These are phyloP conservation scores for Pseudolycoriella hygida DNA, from an alignment of 2,888 invertebrate genomes.

Conservation along the genomic window DNA sequence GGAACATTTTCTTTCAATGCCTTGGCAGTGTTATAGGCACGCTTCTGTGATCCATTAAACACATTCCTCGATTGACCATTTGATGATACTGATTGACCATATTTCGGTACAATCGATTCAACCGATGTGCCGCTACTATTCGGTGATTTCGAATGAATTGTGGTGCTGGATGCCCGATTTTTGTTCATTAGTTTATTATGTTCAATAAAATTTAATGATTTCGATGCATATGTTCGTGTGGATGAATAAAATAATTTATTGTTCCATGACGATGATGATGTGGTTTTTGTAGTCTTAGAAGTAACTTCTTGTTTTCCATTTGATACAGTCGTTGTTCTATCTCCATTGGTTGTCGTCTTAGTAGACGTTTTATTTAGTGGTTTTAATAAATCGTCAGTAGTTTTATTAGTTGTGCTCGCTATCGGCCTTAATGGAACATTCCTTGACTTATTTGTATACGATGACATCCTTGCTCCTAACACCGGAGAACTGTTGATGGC, in stretches of 20 bases:
- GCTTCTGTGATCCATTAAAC: slow-evolving; percentile 20
- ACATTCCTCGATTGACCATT: slow-evolving; percentile 7
- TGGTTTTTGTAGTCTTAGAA: neutral
- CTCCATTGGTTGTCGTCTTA: neutral
- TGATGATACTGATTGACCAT: slow-evolving; percentile 10
- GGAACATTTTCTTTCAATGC: slow-evolving; percentile 25
- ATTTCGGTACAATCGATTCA: slow-evolving; percentile 20
- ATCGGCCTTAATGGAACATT: neutral
- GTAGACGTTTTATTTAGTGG: neutral
- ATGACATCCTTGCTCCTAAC: slow-evolving; percentile 1
- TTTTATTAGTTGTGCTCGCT: neutral
- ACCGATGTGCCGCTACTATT: slow-evolving; percentile 13
- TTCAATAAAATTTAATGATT: neutral
- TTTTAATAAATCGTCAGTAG: slow-evolving; percentile 1
- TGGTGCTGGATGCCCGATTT: neutral
- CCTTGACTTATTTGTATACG: neutral
- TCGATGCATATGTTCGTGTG: neutral
- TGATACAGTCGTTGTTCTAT: neutral
- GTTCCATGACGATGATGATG: neutral
- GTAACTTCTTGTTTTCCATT: neutral
- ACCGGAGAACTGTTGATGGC: neutral
- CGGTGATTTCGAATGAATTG: slow-evolving; percentile 15
- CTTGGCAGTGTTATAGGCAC: slow-evolving; percentile 21
- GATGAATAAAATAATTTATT: neutral
- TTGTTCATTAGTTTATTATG: neutral